Base-by-base conservation (phyloP, 92 coral and sea anemone genomes). In the Parazoanthus atlanticus region DNA sequence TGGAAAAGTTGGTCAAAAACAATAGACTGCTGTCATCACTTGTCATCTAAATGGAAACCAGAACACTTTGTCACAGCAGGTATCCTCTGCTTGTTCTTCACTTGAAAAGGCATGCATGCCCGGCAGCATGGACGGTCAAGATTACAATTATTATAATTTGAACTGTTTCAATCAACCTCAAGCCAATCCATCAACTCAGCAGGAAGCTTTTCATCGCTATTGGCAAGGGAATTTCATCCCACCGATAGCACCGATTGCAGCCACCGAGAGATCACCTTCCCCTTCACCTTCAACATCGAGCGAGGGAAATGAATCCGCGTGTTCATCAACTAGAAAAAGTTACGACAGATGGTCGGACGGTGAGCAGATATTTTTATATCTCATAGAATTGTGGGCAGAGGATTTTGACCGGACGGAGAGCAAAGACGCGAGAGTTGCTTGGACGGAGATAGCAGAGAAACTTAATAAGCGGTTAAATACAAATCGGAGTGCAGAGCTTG, bases 1-100 rank as follows among this genome's bases (percentile, higher is more conserved):
- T 76, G 52, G 80, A 36, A 76, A 76, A 76, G 80, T 76, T 23
- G 54, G 54, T 76, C 16, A 52, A 21, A 76, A 76, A 76, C 25
- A 76, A 76, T 76, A 76, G 29, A 76, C 80, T 76, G 80, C 80
- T 76, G 80, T 76, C 80, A 76, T 76, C 80, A 76, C 80, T 40
- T 76, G 80, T 36, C 80, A 76, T 16, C 80, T 36, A 52, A 34
- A 76, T 76, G 80, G 80, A 36, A 76, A 23, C 80, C 80, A 33
- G 80, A 76, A 76, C 80, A 76, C 56, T 76, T 76, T 76, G 34
- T 76, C 56, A 76, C 80, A 76, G 80, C 80, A 52, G 80, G 80
- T 76, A 76, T 12, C 74, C 31, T 69, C 32, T 4, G 10, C 74
- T 69, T 29, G 74, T 69, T 69, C 31, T 69, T 69, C 74, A 69